Evolutionary conservation across 2,113 vertebrate genomes (phyloP), one percentile per base, ranked within the genome.

Genomic region (Malurus alboscapulatus): DNA sequence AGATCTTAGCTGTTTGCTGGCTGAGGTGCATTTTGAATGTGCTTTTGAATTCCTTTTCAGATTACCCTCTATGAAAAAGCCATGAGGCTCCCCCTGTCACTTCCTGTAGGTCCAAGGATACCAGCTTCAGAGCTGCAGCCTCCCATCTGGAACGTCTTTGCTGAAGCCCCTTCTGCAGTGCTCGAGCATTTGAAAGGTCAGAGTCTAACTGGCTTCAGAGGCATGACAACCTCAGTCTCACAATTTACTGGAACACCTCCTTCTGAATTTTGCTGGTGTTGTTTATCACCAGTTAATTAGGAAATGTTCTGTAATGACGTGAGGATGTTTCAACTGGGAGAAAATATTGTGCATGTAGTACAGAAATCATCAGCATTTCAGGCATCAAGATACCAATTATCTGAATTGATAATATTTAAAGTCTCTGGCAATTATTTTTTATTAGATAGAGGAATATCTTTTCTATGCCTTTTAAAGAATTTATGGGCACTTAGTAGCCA

Each of bases 11-110:
- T 83, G 4, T 54, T 87, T 73, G 24, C 53, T 62, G 87, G 34
- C 48, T 24, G 8, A 14, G 26, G 2, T 25, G 10, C 67, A 40
- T 96, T 94, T 87, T 90, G 53, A 93, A 67, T 16, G 20, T 91
- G 24, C 32, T 90, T 95, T 91, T 88, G 21, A 62, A 84, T 95
- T 96, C 36, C 12, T 87, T 97, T 94, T 55, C 96, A 99, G 98
- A 40, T 73, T 68, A 96, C 90, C 17, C 40, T 97, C 69, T 98
- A 97, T 53, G 97, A 96, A 84, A 69, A 94, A 93, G 87, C 92
- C 86, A 4, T 98, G 44, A 78, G n/a, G 57, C 96, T 99, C 76
- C 98, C 98, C 18, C 26, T 97, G 13, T 34, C 95, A 42, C 50
- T 98, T 72, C 97, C 98, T 17, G 79, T 98, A n/a, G 95, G 94